phyloP scores from a whole-genome alignment of 2,888 invertebrate genomes.

The Acholoe squamosa region DNA sequence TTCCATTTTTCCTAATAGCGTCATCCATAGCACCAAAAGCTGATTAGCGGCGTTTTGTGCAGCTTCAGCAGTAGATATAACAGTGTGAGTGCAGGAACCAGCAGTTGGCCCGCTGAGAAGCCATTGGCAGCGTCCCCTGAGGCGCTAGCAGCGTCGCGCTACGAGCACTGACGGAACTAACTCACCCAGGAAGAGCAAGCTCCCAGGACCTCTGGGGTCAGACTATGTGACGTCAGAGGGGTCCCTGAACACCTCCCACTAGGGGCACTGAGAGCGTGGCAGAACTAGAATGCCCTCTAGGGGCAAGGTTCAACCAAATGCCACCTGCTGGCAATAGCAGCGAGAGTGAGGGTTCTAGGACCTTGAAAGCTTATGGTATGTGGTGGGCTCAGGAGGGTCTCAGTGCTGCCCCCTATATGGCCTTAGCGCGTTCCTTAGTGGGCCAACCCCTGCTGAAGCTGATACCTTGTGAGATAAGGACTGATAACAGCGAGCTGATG shows the following conservation, averaged over 20 bases:
- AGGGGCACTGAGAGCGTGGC: not conserved
- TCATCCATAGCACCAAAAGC: not conserved
- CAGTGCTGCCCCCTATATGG: constrained; percentile 14
- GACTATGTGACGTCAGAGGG: constrained; percentile 17
- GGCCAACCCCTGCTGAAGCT: too few relatives aligned
- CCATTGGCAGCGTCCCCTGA: not conserved
- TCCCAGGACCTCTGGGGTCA: not conserved
- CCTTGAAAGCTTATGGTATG: not conserved
- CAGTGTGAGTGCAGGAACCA: not conserved
- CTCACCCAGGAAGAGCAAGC: not conserved
- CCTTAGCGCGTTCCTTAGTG: too few relatives aligned
- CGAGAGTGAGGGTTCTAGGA: not conserved
- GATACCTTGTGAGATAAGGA: too few relatives aligned
- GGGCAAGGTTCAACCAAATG: constrained; percentile 11
- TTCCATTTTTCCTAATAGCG: not conserved
- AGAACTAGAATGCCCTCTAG: not conserved
- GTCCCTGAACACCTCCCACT: not conserved
- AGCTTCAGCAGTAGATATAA: constrained; percentile 6
- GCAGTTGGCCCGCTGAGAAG: not conserved
- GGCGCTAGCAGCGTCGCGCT: not conserved
- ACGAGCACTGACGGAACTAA: not conserved
- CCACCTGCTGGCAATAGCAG: constrained; percentile 1
- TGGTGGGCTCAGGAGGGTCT: not conserved
- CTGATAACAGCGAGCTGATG: too few relatives aligned
- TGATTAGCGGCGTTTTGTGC: not conserved